Evolutionary conservation across 2,113 vertebrate genomes (phyloP), one percentile per base, ranked within the genome.

Genomic region (Microcebus ravelobensis): DNA sequence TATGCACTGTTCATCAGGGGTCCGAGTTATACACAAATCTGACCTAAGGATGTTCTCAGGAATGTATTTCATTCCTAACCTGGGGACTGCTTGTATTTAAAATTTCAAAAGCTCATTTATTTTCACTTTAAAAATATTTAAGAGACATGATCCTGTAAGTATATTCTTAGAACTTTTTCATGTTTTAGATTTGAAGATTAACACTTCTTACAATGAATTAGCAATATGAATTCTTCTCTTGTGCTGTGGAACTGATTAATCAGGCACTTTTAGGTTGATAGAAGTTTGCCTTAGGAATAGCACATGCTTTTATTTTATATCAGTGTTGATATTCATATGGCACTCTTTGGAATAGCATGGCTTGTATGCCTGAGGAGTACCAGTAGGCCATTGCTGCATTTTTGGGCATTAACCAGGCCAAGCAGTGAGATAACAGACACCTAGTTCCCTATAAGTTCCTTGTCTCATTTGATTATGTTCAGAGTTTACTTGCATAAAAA

Each of bases 51-150:
- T 27, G 59, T 27, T 63, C 59, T 63, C 25, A 63, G 59, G 59
- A 63, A 29, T 25, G 11, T 63, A 63, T 29, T 25, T 63, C 59
- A 27, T 63, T 25, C 10, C 10, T 63, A 63, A 63, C 59, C 25
- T 63, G 59, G 25, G 59, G 59, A 63, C 59, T 63, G 25, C 59
- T 25, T 13, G 25, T 63, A 74, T 73, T 79, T 93, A 91, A 77
- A 79, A 74, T 77, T 77, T 96, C 25, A 39, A 92, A 81, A 94
- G 61, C 59, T 95, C 52, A 68, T 94, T 95, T 57, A 86, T 91
- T 91, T 39, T 15, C 59, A 61, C 63, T 89, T 90, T 65, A 25
- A 25, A 92, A 93, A 52, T n/a, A 82, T 65, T 57, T 76, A 80
- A 59, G 83, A 73, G 80, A 67, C 57, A 79, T 83, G 14, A 73